Percentiles rank a stretch among this genome's conserved stretches.
Evolutionary conservation across 2,113 vertebrate species (phyloP).

Genomic region (Mormyrus iriodes): DNA sequence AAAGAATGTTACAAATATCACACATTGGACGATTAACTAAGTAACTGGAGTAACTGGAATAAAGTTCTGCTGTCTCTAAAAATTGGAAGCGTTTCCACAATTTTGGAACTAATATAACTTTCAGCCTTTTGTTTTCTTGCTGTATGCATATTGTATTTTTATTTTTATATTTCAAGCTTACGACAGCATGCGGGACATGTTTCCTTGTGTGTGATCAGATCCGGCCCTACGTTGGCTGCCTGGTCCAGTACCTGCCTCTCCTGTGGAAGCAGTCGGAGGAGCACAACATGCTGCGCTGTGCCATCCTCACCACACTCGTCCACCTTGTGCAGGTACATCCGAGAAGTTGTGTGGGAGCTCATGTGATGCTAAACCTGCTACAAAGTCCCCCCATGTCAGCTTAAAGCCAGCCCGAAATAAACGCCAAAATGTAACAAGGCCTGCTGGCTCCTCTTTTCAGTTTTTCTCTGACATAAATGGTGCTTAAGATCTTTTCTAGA

Average conservation of each 20-base stretch:
- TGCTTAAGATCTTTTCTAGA: neutral
- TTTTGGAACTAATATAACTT: neutral
- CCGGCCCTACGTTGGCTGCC: conserved; percentile 80
- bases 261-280: conserved; percentile 98
- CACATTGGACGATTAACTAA: too few species aligned
- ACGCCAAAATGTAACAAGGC: neutral
- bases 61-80: too few species aligned
- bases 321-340: conserved; percentile 83
- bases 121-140: neutral
- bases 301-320: conserved; percentile 88
- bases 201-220: conserved; percentile 61
- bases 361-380: neutral
- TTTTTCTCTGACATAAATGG: neutral
- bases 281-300: conserved; percentile 96
- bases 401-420: neutral
- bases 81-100: too few species aligned
- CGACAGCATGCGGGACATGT: neutral
- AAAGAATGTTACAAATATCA: too few species aligned
- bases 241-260: conserved; percentile 91
- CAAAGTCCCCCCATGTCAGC: neutral
- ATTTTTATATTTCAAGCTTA: neutral
- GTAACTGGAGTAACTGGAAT: too few species aligned
- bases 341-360: neutral
- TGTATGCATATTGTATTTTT: neutral
- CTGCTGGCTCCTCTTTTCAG: neutral